Conservation (phyloP, 2,888 invertebrate species). For the Hypsopygia costalis region DNA sequence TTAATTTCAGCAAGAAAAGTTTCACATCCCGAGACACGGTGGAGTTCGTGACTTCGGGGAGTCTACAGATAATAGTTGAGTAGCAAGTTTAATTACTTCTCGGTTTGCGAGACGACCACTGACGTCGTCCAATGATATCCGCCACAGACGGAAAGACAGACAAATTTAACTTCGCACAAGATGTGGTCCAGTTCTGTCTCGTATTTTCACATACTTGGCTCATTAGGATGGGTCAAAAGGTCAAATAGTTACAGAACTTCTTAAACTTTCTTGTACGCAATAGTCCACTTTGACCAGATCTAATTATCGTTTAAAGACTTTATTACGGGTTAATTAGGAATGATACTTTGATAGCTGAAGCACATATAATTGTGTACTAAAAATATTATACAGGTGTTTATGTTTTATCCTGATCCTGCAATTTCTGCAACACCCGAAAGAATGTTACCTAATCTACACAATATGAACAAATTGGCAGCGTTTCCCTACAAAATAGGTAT, state of each 20-base stretch:
- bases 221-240: not conserved
- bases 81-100: slow-evolving; percentile 75
- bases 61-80: slow-evolving; percentile 68
- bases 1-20: slow-evolving; percentile 63
- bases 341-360: too few species aligned
- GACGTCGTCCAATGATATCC: slow-evolving; percentile 21
- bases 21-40: slow-evolving; percentile 53
- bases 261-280: not conserved
- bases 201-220: not conserved
- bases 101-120: slow-evolving; percentile 44
- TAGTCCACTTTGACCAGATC: not conserved
- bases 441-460: too few species aligned
- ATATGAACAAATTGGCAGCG: not conserved
- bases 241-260: not conserved
- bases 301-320: not conserved
- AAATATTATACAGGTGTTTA: too few species aligned
- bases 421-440: too few species aligned
- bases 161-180: slow-evolving; percentile 4
- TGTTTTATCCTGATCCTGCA: too few species aligned
- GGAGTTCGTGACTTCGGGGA: slow-evolving; percentile 57
- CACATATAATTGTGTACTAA: too few species aligned
- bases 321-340: not conserved
- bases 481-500: not conserved
- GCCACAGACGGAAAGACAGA: slow-evolving; percentile 16
- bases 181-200: not conserved